Evolutionary conservation across 2,888 invertebrate species (phyloP).

Genomic region (Chrysina gloriosa): DNA sequence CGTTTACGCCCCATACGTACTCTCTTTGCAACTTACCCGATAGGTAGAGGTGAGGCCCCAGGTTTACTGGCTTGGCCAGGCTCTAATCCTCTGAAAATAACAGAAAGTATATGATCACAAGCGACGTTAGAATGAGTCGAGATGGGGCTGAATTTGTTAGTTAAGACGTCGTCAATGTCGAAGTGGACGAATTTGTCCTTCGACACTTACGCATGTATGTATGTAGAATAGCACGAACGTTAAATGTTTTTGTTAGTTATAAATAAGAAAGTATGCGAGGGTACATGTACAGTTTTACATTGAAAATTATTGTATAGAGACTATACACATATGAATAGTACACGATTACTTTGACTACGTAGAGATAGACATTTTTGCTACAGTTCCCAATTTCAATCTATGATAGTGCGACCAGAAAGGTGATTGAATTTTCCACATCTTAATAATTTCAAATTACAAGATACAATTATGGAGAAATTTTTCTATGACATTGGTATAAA

Average conservation of each 20-base stretch:
- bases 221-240: too few species aligned
- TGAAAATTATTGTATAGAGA: too few species aligned
- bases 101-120: constrained; percentile 44
- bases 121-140: constrained; percentile 41
- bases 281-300: too few species aligned
- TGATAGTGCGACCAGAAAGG: too few species aligned
- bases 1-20: constrained; percentile 31
- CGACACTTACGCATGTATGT: background rate
- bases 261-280: constrained; percentile 61
- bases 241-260: constrained; percentile 9
- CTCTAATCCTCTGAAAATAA: constrained; percentile 75
- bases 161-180: constrained; percentile 4
- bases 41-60: constrained; percentile 70
- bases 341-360: too few species aligned
- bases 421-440: too few species aligned
- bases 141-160: constrained; percentile 38
- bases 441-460: too few species aligned
- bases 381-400: too few species aligned
- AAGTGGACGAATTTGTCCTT: constrained; percentile 6
- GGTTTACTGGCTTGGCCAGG: constrained; percentile 65
- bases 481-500: too few species aligned
- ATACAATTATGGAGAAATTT: too few species aligned
- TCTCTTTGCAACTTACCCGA: constrained; percentile 68
- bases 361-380: too few species aligned
- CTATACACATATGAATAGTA: too few species aligned